Conservation (phyloP, 2,113 vertebrate species). For the Centropus bengalensis region DNA sequence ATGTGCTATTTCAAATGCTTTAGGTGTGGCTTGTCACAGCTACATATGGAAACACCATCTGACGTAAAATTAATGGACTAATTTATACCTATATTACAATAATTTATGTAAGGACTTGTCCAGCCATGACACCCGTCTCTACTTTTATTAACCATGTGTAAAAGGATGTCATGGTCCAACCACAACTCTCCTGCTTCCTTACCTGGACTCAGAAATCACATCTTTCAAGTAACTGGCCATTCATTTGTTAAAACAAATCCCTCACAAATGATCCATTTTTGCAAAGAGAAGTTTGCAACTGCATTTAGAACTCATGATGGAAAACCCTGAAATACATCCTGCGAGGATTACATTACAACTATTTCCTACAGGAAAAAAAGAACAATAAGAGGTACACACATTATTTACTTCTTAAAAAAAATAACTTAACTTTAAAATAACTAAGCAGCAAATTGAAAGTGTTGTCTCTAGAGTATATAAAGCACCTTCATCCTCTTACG, state of each 20-base stretch:
- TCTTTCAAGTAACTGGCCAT: neutral
- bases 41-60: neutral
- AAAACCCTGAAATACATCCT: neutral
- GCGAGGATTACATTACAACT: neutral
- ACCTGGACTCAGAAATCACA: neutral
- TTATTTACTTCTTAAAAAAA: neutral
- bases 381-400: neutral
- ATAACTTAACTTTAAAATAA: neutral
- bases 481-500: neutral
- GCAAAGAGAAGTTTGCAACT: neutral
- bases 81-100: neutral
- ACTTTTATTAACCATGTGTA: neutral
- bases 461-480: neutral
- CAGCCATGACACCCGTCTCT: neutral
- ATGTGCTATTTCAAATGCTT: too few relatives aligned
- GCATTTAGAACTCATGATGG: neutral
- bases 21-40: neutral
- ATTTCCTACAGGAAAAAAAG: neutral
- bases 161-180: neutral
- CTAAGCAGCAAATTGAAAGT: neutral
- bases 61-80: neutral
- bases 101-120: neutral
- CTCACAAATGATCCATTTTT: neutral
- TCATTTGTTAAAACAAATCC: neutral
- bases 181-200: neutral